Evolutionary conservation across 2,888 invertebrate genomes (phyloP).

Genomic region (Microchrysa polita): DNA sequence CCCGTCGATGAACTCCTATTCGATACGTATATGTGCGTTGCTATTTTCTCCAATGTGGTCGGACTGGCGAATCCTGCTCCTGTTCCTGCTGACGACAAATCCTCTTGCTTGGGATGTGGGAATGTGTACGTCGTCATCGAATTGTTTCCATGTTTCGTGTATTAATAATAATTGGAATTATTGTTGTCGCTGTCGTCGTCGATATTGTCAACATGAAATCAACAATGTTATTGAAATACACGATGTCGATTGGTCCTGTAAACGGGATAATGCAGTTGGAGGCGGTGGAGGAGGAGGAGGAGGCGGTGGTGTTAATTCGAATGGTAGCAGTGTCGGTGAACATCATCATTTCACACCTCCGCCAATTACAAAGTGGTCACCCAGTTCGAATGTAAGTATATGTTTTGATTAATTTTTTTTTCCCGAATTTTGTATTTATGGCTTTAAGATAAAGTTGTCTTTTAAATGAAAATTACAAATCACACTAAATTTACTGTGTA

Average conservation of each 20-base stretch:
- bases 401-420: too few relatives aligned
- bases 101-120: background rate
- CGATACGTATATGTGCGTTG: background rate
- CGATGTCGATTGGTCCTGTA: background rate
- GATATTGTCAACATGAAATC: constrained; percentile 27
- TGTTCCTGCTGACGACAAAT: background rate
- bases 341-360: constrained; percentile 60
- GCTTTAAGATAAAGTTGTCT: too few relatives aligned
- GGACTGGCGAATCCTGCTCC: background rate
- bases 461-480: background rate
- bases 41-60: background rate
- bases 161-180: constrained; percentile 30
- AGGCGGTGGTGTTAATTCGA: constrained; percentile 4
- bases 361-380: constrained; percentile 62
- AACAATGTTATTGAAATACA: background rate
- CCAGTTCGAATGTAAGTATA: constrained; percentile 62
- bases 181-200: background rate
- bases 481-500: too few relatives aligned
- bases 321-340: constrained; percentile 18
- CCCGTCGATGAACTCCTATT: background rate
- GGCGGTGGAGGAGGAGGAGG: constrained; percentile 37
- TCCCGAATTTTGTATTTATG: too few relatives aligned
- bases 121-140: background rate
- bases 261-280: constrained; percentile 41
- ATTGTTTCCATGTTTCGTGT: constrained; percentile 22